Conservation (phyloP, 1,140 invertebrate genomes). For the Ips typographus region DNA sequence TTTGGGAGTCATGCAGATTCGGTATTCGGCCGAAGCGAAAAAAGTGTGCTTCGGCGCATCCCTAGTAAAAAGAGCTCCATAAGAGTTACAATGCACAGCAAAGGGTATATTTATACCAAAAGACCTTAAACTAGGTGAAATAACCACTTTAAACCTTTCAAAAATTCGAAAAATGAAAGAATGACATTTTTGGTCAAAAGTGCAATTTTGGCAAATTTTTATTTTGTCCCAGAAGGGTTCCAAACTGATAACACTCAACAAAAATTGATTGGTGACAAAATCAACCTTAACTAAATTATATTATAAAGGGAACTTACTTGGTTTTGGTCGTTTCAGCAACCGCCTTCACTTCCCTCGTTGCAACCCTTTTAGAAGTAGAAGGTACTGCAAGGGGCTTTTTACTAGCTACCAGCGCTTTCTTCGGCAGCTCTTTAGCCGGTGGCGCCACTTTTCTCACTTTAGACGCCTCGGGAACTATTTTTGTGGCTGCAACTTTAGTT, state of each 20-base stretch:
- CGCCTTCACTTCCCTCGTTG: conserved; percentile 15
- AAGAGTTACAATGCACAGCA: too few species aligned
- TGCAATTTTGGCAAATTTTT: too few species aligned
- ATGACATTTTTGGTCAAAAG: neutral
- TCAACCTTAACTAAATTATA: too few species aligned
- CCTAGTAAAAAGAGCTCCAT: too few species aligned
- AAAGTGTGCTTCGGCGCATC: too few species aligned
- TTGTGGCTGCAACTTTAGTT: conserved; percentile 28
- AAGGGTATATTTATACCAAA: too few species aligned
- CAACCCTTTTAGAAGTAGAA: conserved; percentile 19
- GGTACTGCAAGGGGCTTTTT: conserved; percentile 1
- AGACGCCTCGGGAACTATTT: conserved; percentile 42
- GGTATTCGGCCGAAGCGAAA: too few species aligned
- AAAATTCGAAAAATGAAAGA: neutral
- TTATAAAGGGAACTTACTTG: neutral
- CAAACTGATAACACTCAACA: too few species aligned
- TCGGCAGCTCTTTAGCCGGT: conserved; percentile 17
- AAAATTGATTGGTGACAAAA: too few species aligned
- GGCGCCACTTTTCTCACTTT: conserved; percentile 43
- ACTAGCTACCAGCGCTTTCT: conserved; percentile 3
- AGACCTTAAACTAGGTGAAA: too few species aligned
- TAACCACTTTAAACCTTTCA: neutral
- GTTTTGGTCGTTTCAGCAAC: neutral
- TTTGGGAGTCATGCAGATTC: too few species aligned
- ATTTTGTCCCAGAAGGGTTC: too few species aligned